Evolutionary conservation across 1,140 invertebrate species (phyloP).

Genomic region (Drosophila takahashii): DNA sequence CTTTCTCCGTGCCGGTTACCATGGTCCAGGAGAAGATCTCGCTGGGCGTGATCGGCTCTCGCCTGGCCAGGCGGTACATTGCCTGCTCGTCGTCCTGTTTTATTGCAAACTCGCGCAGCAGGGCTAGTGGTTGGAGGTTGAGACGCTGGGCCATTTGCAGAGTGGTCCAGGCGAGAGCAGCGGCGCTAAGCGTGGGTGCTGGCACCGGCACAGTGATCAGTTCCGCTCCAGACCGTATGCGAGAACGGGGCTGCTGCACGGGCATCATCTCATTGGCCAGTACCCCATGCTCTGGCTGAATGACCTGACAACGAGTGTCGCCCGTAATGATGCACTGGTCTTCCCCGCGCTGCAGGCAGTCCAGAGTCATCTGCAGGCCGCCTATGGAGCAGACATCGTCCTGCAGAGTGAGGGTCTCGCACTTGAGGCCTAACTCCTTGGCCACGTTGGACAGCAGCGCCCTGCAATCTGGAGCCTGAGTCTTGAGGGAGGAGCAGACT

Average conservation of each 20-base stretch:
- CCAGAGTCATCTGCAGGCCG: constrained; percentile 51
- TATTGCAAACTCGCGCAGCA: constrained; percentile 94
- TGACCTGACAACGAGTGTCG: constrained; percentile 40
- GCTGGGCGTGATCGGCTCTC: not conserved
- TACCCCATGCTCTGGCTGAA: constrained; percentile 15
- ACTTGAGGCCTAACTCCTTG: constrained; percentile 50
- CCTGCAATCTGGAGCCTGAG: not conserved
- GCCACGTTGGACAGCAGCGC: constrained; percentile 18
- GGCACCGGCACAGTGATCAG: constrained; percentile 87
- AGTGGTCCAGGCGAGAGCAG: constrained; percentile 94
- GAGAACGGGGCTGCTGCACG: not conserved
- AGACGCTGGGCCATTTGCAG: constrained; percentile 89
- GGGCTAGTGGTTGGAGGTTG: constrained; percentile 94
- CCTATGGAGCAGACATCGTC: constrained; percentile 43
- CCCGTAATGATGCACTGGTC: constrained; percentile 53
- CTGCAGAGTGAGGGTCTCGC: constrained; percentile 29
- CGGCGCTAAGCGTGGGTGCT: constrained; percentile 88
- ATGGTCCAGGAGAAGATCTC: constrained; percentile 53
- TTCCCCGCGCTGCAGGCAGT: constrained; percentile 22
- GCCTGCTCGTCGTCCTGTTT: constrained; percentile 91
- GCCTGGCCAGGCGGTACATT: constrained; percentile 83
- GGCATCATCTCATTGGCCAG: constrained; percentile 45
- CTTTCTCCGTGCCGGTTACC: constrained; percentile 86
- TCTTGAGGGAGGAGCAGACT: constrained; percentile 34
- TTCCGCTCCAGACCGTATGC: not conserved